A percentile compares a stretch with the other conserved stretches of the same genome.
Conservation (phyloP, 2,888 invertebrate species). For the Baronia brevicornis region DNA sequence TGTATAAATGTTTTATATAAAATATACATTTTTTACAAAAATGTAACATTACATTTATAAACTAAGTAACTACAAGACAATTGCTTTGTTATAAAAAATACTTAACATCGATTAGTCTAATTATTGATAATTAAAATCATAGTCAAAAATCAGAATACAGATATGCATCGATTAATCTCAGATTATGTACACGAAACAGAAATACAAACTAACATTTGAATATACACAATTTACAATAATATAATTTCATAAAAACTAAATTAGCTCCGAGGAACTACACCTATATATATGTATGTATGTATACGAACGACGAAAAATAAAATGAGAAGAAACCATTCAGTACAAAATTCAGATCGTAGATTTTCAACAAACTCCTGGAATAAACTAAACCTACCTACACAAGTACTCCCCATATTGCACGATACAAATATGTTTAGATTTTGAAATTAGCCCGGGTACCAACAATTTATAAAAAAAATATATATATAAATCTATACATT, state of each 20-base stretch:
- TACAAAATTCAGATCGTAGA: slow-evolving; percentile 40
- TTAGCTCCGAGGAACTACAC: slow-evolving; percentile 20
- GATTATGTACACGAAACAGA: slow-evolving; percentile 52
- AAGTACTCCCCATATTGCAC: slow-evolving; percentile 1
- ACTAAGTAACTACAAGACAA: slow-evolving; percentile 46
- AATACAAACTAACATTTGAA: slow-evolving; percentile 35
- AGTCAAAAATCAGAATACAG: slow-evolving; percentile 49
- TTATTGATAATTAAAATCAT: slow-evolving; percentile 40
- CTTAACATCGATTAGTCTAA: slow-evolving; percentile 53
- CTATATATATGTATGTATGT: slow-evolving; percentile 18
- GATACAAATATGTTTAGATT: neutral
- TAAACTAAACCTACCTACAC: neutral
- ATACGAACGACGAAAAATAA: slow-evolving; percentile 29
- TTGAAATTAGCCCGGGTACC: no score
- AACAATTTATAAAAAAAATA: no score
- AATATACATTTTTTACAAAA: slow-evolving; percentile 72
- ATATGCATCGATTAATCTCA: slow-evolving; percentile 54
- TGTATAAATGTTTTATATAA: slow-evolving; percentile 61
- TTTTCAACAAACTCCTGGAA: slow-evolving; percentile 16
- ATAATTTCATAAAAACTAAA: slow-evolving; percentile 29
- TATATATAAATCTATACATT: no score
- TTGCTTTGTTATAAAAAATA: slow-evolving; percentile 55
- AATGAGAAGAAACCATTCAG: slow-evolving; percentile 32
- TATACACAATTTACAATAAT: slow-evolving; percentile 61
- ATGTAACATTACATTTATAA: slow-evolving; percentile 47